Evolutionary conservation across 2,113 vertebrate genomes (phyloP).

Genomic region (Planiliza haematocheilus): DNA sequence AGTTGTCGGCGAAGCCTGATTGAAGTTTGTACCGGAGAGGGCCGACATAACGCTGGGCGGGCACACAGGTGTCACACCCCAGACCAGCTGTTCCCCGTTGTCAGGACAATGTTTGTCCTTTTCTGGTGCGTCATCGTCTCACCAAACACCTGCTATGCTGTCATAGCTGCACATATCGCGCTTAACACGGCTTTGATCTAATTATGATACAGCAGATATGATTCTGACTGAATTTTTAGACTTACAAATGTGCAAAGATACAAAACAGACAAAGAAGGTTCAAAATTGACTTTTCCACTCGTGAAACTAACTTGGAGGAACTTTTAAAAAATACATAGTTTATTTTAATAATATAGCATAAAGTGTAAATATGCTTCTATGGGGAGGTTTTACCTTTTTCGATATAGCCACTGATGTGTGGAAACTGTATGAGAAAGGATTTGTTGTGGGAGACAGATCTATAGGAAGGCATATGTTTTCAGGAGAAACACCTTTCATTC

Average conservation of each 20-base stretch:
- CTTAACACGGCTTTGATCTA: conserved; percentile 53
- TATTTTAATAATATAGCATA: no score
- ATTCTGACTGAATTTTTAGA: neutral
- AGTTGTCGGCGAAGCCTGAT: conserved; percentile 65
- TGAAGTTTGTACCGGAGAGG: conserved; percentile 69
- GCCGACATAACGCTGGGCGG: conserved; percentile 54
- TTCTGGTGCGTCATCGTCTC: conserved; percentile 67
- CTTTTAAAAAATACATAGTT: no score
- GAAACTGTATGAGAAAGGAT: neutral
- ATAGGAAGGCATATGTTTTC: neutral
- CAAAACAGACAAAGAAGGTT: neutral
- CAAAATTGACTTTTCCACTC: neutral
- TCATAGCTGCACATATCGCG: conserved; percentile 56
- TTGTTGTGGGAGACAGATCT: neutral
- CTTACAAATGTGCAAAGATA: conserved; percentile 11
- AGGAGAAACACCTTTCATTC: conserved; percentile 25
- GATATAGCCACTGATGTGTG: neutral
- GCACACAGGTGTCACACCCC: conserved; percentile 63
- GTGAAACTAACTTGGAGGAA: neutral
- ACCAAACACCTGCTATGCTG: conserved; percentile 77
- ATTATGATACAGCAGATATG: conserved; percentile 48
- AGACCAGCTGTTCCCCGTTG: conserved; percentile 76
- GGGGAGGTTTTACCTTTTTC: neutral
- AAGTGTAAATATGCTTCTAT: no score
- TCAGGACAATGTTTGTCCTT: conserved; percentile 79